Conservation (phyloP, 2,888 invertebrate genomes). For the Drosophila formosana region DNA sequence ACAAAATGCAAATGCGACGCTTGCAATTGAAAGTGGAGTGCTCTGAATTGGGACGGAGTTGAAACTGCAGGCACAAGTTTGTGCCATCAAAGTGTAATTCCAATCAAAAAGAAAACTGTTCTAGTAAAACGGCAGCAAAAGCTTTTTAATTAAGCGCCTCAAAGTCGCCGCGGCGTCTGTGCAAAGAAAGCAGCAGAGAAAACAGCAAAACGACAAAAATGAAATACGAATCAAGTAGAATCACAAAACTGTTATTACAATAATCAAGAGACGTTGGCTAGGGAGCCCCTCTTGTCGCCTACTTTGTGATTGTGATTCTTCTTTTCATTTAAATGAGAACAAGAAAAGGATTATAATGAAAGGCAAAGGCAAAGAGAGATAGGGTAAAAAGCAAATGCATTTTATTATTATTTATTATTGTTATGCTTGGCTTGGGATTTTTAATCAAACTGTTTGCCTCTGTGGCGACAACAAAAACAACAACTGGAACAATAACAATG, state of each 20-base stretch:
- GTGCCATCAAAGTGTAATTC: conserved; percentile 56
- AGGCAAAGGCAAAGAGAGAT: conserved; percentile 19
- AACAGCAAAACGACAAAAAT: conserved; percentile 42
- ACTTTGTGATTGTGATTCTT: conserved; percentile 75
- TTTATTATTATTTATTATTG: conserved; percentile 76
- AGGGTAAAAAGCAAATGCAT: conserved; percentile 66
- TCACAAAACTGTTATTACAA: conserved; percentile 78
- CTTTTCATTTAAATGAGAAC: conserved; percentile 64
- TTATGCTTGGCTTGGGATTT: conserved; percentile 58
- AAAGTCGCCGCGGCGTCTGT: conserved; percentile 61
- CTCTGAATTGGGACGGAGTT: conserved; percentile 25
- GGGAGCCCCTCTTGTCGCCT: conserved; percentile 64
- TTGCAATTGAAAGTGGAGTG: conserved; percentile 36
- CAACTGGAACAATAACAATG: conserved; percentile 21
- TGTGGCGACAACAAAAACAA: neutral
- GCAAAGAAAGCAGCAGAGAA: conserved; percentile 48
- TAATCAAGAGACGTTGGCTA: conserved; percentile 46
- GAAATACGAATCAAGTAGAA: conserved; percentile 61
- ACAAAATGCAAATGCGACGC: conserved; percentile 54
- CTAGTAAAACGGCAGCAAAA: conserved; percentile 46
- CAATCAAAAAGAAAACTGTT: conserved; percentile 44
- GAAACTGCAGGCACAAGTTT: conserved; percentile 18
- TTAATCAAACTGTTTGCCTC: conserved; percentile 57
- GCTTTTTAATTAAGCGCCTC: conserved; percentile 77
- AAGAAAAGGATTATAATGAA: conserved; percentile 14